Evolutionary conservation across 1,140 invertebrate genomes (phyloP), one percentile per base, ranked within the genome.

Genomic region (Sinonovacula constricta): DNA sequence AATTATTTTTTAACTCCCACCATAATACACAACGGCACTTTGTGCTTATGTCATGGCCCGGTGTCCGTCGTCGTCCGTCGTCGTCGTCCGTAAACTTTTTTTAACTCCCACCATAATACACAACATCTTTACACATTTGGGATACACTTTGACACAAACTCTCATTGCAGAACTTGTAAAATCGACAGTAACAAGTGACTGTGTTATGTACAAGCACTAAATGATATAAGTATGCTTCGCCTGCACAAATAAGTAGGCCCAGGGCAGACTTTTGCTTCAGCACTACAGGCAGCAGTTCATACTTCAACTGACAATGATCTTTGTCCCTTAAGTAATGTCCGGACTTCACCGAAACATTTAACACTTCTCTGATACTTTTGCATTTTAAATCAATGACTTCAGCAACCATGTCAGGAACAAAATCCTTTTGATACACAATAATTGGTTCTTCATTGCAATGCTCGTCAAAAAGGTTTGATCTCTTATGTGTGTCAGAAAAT

Each of bases 321-420:
- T 45, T 45, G 39, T 45, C 39, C 39, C 39, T 45, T 45, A 45
- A 45, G 39, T 45, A 45, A 45, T 45, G 39, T 45, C 39, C 39
- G 39, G 39, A 45, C 39, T 45, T 45, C 39, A 45, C 39, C 39
- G 18, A 45, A 45, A 45, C 39, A 45, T 45, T 45, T 45, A 45
- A 45, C 39, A 45, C 39, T 45, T 45, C 39, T 45, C 39, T 45
- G 39, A 45, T 45, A 45, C 39, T 45, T 45, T 45, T 45, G 39
- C 39, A 45, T 45, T 45, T 45, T 45, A 45, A 45, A 45, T 45
- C 39, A 45, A 45, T 45, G 39, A 45, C 39, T 45, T 45, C 39
- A 45, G 39, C 39, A 62, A 62, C 59, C 59, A 62, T 62, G 59
- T 62, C 59, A 62, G 59, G 59, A 62, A 62, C 59, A 62, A 62